Evolutionary conservation across 2,113 vertebrate genomes (phyloP).

Genomic region (Balaenoptera acutorostrata): DNA sequence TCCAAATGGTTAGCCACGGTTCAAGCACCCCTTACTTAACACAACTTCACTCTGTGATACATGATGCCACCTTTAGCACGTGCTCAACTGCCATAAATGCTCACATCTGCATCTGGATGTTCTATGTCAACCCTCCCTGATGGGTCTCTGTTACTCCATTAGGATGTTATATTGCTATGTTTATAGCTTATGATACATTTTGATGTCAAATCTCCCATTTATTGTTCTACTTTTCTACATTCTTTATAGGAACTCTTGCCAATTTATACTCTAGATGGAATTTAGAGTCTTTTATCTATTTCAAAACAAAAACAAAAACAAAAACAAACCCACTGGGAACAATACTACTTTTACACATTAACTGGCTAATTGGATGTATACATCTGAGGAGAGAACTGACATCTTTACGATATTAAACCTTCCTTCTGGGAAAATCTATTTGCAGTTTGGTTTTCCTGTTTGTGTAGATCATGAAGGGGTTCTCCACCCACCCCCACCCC

Average conservation of each 20-base stretch:
- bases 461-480: background rate
- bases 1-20: background rate
- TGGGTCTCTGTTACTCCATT: background rate
- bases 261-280: background rate
- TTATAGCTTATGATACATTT: background rate
- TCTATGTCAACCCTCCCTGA: background rate
- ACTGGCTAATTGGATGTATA: background rate
- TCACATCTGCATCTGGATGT: background rate
- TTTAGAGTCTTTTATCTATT: background rate
- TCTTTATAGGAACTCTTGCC: background rate
- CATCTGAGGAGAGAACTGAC: background rate
- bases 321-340: background rate
- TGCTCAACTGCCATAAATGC: background rate
- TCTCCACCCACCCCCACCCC: accelerated
- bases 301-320: background rate
- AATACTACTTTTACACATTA: background rate
- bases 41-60: too few species aligned
- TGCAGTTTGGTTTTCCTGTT: too few species aligned
- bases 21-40: background rate
- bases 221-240: background rate
- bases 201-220: background rate
- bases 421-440: background rate
- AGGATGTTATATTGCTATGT: accelerated
- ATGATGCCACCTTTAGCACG: accelerated
- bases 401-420: background rate